Evolutionary conservation across 2,797 vertebrate genomes (phyloP), one percentile per base, ranked within the genome.

Genomic region (Ibycter americanus): DNA sequence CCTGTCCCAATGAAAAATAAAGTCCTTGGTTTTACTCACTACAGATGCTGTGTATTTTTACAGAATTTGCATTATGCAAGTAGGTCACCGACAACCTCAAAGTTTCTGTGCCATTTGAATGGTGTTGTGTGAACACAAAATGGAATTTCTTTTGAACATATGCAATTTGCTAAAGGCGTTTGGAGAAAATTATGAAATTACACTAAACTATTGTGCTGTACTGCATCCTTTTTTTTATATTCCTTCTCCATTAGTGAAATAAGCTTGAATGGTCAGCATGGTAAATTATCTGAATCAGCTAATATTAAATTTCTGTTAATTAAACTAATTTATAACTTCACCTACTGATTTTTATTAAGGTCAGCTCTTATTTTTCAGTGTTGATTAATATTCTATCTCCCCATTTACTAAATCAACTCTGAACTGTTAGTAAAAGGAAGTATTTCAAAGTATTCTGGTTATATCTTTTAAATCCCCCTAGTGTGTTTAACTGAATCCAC

Each of bases 271-370:
- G 93, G 73, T 89, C 79, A 96, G 63, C n/a, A 40, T 46, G 14
- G 47, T 89, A 86, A 96, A 95, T 97, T 95, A 95, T 91, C 70
- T 92, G 87, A 94, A 92, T 82, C 67, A 96, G 83, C 77, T 82
- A 91, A 90, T 94, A 90, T 54, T 92, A 96, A 95, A 96, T 96
- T 94, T 96, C 62, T 92, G 26, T 92, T 97, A 96, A 97, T 97
- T 98, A 97, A 96, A 92, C 78, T 96, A 83, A 97, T 97, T 97
- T 94, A 83, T 88, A 96, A 92, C 80, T 96, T 97, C 70, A 95
- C 55, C 76, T 95, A 63, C 76, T 93, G 90, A 81, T 92, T 97
- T 97, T 98, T 94, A 95, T 91, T 96, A 97, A 97, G 81, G 85
- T 96, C 91, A 97, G 26, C 46, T 93, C 65, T 59, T 42, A 72